Evolutionary conservation across 2,113 vertebrate genomes (phyloP).

Genomic region (Bufo gargarizans): DNA sequence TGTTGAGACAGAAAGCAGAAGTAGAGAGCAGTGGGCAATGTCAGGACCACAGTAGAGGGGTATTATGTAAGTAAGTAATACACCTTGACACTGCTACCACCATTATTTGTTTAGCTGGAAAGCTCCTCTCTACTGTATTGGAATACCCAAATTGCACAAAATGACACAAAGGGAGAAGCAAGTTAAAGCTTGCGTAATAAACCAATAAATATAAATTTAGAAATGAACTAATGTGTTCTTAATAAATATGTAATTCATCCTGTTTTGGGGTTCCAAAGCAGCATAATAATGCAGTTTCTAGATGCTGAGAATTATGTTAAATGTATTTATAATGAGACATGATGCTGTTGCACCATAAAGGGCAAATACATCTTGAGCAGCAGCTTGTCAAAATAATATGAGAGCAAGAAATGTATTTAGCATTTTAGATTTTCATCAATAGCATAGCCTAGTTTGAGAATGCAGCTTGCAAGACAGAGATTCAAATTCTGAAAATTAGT

Average conservation of each 20-base stretch:
- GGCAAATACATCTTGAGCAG: neutral
- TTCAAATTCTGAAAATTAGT: neutral
- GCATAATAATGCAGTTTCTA: neutral
- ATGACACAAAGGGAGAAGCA: no score
- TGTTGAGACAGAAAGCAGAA: no score
- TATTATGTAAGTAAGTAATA: no score
- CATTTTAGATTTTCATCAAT: neutral
- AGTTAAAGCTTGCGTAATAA: neutral
- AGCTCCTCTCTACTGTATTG: no score
- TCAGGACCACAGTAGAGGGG: no score
- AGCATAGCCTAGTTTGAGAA: neutral
- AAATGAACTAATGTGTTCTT: neutral
- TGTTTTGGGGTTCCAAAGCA: neutral
- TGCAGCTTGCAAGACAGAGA: neutral
- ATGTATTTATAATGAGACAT: slow-evolving; percentile 3
- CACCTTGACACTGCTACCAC: no score
- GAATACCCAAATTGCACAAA: no score
- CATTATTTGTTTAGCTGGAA: no score
- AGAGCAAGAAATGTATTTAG: neutral
- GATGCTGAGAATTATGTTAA: neutral
- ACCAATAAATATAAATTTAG: neutral
- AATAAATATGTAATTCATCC: neutral
- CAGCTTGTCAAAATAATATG: neutral
- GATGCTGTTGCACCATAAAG: neutral
- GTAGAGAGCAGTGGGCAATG: no score